Base-by-base conservation (phyloP, 2,888 invertebrate genomes). In the Caenorhabditis uteleia region DNA sequence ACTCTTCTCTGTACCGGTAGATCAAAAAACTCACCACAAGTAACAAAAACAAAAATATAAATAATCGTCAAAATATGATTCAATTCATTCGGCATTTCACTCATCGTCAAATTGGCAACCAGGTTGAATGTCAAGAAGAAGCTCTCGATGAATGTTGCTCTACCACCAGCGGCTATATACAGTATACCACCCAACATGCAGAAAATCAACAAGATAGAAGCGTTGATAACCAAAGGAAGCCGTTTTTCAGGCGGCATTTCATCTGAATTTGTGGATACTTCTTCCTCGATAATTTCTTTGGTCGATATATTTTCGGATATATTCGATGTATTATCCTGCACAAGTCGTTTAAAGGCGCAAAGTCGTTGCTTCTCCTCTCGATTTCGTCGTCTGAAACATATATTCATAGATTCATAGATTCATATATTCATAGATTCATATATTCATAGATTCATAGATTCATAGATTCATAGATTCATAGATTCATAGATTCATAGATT, bases 91-190 rank as follows among this genome's bases (percentile, higher is more conserved):
- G 82, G 81, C 78, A 82, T 79, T 51, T 83, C 82, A 46, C 78
- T 77, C 82, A 82, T 82, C 25, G 82, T 83, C 61, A 83, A 62
- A 60, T 82, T 82, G 7, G 82, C 82, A 7, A 82, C 82, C 55
- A 82, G 55, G 58, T 82, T 82, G 71, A 82, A 82, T 0, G 82
- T 81, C 25, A 81, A 74, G 60, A 82, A 82, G 66, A 82, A 82
- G 1, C 79, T 78, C 46, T 78, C 80, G 38, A 81, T 75, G 58
- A 81, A 81, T 5, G 75, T 77, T 34, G 80, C 77, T 48, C 77
- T 70, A 3, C 79, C 78, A 59, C 77, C 80, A 8, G 81, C 81
- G 12, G 77, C 77, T 21, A 77, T 73, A 58, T 80, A 82, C 36
- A 78, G 70, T 8, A 82, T 42, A 3, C 79, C 82, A 23, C 82